Percentiles rank a stretch among this genome's conserved stretches.
These are phyloP conservation scores for Acrocephalus arundinaceus DNA, from an alignment of 2,113 vertebrate genomes.

Conservation along the genomic window DNA sequence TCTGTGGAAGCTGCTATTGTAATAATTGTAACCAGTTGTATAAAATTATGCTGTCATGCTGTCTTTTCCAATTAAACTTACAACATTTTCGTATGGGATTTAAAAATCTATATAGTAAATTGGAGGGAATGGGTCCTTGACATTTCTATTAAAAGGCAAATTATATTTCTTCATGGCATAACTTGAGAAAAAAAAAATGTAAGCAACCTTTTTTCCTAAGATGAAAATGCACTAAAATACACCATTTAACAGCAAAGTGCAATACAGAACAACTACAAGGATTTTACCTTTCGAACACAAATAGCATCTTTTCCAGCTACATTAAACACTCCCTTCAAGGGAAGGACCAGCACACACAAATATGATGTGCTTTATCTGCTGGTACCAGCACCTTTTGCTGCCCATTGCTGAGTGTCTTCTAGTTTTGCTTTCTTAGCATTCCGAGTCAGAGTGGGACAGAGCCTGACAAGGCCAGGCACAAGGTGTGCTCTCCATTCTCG, in stretches of 20 bases:
- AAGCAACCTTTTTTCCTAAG: neutral
- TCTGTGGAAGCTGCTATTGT: constrained; percentile 16
- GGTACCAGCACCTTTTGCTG: neutral
- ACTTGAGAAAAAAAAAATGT: neutral
- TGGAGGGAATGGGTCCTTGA: constrained; percentile 19
- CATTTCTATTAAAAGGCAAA: constrained; percentile 20
- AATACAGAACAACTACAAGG: neutral
- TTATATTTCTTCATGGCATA: constrained; percentile 14
- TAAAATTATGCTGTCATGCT: constrained; percentile 38
- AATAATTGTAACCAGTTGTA: constrained; percentile 27
- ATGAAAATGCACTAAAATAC: neutral
- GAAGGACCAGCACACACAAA: neutral
- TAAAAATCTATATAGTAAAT: constrained; percentile 13
- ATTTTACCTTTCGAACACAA: neutral
- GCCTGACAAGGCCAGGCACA: neutral
- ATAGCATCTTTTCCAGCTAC: neutral
- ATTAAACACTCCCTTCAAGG: neutral
- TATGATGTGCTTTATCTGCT: neutral
- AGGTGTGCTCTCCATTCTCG: neutral
- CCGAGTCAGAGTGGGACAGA: rapidly evolving
- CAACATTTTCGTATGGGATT: neutral
- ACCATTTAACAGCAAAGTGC: neutral
- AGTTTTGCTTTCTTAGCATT: neutral
- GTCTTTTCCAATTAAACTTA: constrained; percentile 41
- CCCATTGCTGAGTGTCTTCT: neutral